phyloP scores from a whole-genome alignment of 2,888 invertebrate species.

The Drosophila pegasa region DNA sequence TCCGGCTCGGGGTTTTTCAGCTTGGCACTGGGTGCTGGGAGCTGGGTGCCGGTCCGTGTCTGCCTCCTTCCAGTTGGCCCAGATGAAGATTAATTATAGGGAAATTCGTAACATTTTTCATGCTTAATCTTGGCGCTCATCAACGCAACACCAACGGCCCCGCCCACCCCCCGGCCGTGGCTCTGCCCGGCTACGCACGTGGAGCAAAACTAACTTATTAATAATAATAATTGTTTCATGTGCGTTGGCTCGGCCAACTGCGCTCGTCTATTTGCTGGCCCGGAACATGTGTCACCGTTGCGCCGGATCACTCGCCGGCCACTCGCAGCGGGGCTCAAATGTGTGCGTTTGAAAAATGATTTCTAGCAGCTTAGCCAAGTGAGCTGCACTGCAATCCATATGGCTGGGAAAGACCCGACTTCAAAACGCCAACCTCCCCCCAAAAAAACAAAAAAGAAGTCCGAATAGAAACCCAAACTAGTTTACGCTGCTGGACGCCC shows the following conservation, averaged over 20 bases:
- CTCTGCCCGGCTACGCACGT: slow-evolving; percentile 47
- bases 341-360: slow-evolving; percentile 72
- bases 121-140: slow-evolving; percentile 75
- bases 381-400: slow-evolving; percentile 21
- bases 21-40: slow-evolving; percentile 1
- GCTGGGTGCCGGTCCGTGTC: slow-evolving; percentile 31
- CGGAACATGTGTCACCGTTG: slow-evolving; percentile 70
- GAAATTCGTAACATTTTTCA: slow-evolving; percentile 78
- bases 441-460: neutral
- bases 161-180: neutral
- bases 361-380: slow-evolving; percentile 63
- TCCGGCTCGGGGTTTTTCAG: slow-evolving; percentile 15
- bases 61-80: slow-evolving; percentile 41
- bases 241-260: slow-evolving; percentile 34
- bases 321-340: slow-evolving; percentile 52
- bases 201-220: slow-evolving; percentile 73
- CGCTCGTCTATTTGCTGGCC: slow-evolving; percentile 44
- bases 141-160: slow-evolving; percentile 26
- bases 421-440: slow-evolving; percentile 14
- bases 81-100: slow-evolving; percentile 77
- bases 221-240: slow-evolving; percentile 78
- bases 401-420: slow-evolving; percentile 33
- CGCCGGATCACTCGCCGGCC: slow-evolving; percentile 44
- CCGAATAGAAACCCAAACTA: slow-evolving; percentile 35
- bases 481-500: slow-evolving; percentile 54